Percentiles rank a stretch among this genome's conserved stretches.
These are phyloP conservation scores for Caenorhabditis drosophilae DNA, from an alignment of 2,888 invertebrate genomes.

Conservation along the genomic window DNA sequence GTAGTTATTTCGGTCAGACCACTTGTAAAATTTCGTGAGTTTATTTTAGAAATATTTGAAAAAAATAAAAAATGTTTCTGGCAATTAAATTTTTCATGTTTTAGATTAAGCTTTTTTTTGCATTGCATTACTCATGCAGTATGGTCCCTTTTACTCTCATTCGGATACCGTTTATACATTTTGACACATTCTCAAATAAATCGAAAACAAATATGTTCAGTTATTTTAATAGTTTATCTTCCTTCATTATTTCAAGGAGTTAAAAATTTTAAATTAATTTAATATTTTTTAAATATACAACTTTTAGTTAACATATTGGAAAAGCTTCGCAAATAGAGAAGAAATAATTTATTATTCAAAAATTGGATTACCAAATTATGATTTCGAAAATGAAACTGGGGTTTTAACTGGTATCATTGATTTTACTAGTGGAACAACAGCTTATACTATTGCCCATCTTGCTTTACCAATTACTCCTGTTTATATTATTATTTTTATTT, in stretches of 20 bases:
- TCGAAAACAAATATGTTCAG: slow-evolving; percentile 2
- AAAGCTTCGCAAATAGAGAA: slow-evolving; percentile 15
- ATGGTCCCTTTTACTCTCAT: slow-evolving; percentile 26
- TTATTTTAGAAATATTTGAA: too few relatives aligned
- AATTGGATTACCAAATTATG: slow-evolving; percentile 14
- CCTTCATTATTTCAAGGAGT: slow-evolving; percentile 24
- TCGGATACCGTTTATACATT: slow-evolving; percentile 22
- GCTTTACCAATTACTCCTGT: slow-evolving; percentile 31
- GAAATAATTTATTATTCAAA: slow-evolving; percentile 13
- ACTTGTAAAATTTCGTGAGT: slow-evolving; percentile 16
- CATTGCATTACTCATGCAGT: slow-evolving; percentile 24
- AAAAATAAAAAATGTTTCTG: too few relatives aligned
- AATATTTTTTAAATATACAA: not conserved
- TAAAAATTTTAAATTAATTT: not conserved
- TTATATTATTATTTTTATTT: slow-evolving; percentile 28
- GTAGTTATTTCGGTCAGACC: slow-evolving; percentile 13
- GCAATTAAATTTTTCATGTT: too few relatives aligned
- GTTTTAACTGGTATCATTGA: slow-evolving; percentile 19
- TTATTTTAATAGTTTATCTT: slow-evolving; percentile 10
- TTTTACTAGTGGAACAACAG: slow-evolving; percentile 8
- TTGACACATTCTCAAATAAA: slow-evolving; percentile 6
- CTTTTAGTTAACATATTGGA: slow-evolving; percentile 24
- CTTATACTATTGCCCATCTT: slow-evolving; percentile 22
- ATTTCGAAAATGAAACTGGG: slow-evolving; percentile 9
- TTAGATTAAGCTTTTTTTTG: slow-evolving; percentile 21